A percentile compares a stretch with the other conserved stretches of the same genome.
Evolutionary conservation across 1,140 invertebrate genomes (phyloP).

Genomic region (Choristoneura fumiferana): DNA sequence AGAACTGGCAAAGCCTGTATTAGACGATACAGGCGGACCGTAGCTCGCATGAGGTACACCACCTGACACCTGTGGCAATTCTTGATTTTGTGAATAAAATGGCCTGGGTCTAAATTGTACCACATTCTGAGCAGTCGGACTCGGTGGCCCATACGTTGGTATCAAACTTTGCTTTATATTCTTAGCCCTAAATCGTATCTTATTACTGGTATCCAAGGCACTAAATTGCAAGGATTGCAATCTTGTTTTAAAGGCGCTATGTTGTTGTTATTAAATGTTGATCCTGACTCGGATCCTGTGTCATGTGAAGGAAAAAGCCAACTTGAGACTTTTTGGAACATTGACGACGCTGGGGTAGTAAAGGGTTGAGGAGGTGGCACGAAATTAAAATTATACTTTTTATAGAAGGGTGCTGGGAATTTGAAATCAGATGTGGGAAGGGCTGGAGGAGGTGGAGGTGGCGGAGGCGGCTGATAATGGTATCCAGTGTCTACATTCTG

Average conservation of each 20-base stretch:
- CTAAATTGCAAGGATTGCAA: slow-evolving; percentile 87
- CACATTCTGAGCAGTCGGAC: slow-evolving; percentile 44
- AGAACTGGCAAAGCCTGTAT: slow-evolving; percentile 41
- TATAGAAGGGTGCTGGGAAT: slow-evolving; percentile 68
- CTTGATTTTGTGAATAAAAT: slow-evolving; percentile 37
- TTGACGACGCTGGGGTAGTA: slow-evolving; percentile 56
- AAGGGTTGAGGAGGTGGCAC: slow-evolving; percentile 68
- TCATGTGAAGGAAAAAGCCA: slow-evolving; percentile 72
- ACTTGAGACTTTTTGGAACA: slow-evolving; percentile 73
- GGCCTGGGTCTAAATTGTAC: slow-evolving; percentile 39
- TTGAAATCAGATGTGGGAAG: slow-evolving; percentile 50
- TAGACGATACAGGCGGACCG: slow-evolving; percentile 48
- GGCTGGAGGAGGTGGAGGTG: slow-evolving; percentile 33
- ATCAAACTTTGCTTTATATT: slow-evolving; percentile 41
- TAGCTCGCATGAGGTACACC: slow-evolving; percentile 46
- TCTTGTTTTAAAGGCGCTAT: slow-evolving; percentile 67
- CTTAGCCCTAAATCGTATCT: slow-evolving; percentile 63
- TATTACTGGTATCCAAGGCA: slow-evolving; percentile 87
- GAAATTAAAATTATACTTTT: slow-evolving; percentile 72
- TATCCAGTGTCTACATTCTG: slow-evolving; percentile 48
- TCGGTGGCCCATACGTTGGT: slow-evolving; percentile 60
- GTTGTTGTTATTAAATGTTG: slow-evolving; percentile 42
- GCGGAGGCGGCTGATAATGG: slow-evolving; percentile 46
- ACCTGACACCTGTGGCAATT: slow-evolving; percentile 39
- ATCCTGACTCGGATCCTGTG: slow-evolving; percentile 37